Base-by-base conservation (phyloP, 1,140 invertebrate species). In the Bradynema listronoti region DNA sequence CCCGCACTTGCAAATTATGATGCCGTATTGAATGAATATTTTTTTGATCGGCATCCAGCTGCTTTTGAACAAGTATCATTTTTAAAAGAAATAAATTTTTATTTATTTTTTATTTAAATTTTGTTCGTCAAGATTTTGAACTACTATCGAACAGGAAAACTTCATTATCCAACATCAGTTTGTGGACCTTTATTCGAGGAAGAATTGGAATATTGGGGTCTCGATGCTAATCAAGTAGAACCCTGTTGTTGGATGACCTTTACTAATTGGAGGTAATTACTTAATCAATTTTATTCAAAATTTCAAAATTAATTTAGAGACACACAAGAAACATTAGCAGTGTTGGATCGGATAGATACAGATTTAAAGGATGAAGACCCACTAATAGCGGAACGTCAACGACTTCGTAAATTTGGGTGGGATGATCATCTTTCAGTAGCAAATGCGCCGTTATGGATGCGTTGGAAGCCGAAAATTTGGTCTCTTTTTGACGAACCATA, bases 231-330 rank as follows among this genome's bases (percentile, higher is more conserved):
- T 81, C 88, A 84, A 78, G 84, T 91, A 57, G 94, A 98, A 79
- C 92, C 92, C 0, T 97, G 94, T 80, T 98, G 94, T 79, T 91
- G 89, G 90, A 91, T 89, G 80, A 91, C 89, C 2, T 92, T 91
- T 88, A 69, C 67, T 16, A 58, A 71, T 30, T 62, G 62, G 43
- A 51, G 58, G 42, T 51, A 7, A 58, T n/a, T 32, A 36, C 39
- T 16, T 5, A 16, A 34, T 16, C 22, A 9, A 22, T 4, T 9
- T 43, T 39, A 19, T 14, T 29, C n/a, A 4, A 54, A 54, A 47
- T n/a, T 27, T 22, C 22, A 54, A 54, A 16, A 55, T 19, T 4
- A 50, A 14, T 63, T 50, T 42, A 66, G 73, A 30, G 75, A 77
- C 43, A 77, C 93, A 43, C 90, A 90, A 85, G 90, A 91, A 81